Percentiles rank a stretch among this genome's conserved stretches.
Evolutionary conservation across 64 coral and sea anemone species (phyloP).

Genomic region (Trachythela sp.): DNA sequence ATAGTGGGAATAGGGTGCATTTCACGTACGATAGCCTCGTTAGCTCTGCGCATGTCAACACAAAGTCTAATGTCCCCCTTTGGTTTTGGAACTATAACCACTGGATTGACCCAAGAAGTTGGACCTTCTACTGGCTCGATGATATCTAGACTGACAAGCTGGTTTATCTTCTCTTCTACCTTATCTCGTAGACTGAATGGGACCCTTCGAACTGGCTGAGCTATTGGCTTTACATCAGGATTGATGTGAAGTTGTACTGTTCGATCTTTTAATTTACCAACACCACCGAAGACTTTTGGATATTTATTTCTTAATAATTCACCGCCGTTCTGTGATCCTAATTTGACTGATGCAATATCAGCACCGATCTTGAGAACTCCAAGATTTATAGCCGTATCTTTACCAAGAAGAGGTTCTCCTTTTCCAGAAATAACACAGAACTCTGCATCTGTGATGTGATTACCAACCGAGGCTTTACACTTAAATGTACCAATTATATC

Average conservation of each 20-base stretch:
- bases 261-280: slow-evolving; percentile 35
- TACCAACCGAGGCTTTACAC: not conserved
- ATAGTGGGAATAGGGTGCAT: slow-evolving; percentile 32
- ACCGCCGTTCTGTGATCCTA: not conserved
- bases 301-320: slow-evolving; percentile 4
- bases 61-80: slow-evolving; percentile 27
- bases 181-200: slow-evolving; percentile 47
- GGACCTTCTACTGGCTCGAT: slow-evolving; percentile 24
- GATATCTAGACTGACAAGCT: slow-evolving; percentile 5
- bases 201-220: slow-evolving; percentile 31
- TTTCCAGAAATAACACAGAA: slow-evolving; percentile 9
- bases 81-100: slow-evolving; percentile 26
- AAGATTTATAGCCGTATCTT: slow-evolving; percentile 17
- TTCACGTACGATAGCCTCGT: slow-evolving; percentile 20
- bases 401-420: slow-evolving; percentile 23
- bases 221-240: slow-evolving; percentile 18
- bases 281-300: slow-evolving; percentile 47
- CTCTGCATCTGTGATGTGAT: slow-evolving; percentile 11
- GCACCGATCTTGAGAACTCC: slow-evolving; percentile 8
- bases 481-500: slow-evolving; percentile 39
- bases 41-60: slow-evolving; percentile 20
- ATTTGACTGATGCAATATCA: not conserved
- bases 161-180: slow-evolving; percentile 36
- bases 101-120: slow-evolving; percentile 35
- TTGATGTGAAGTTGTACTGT: slow-evolving; percentile 37